Base-by-base conservation (phyloP, 2,888 invertebrate genomes). In the Thelaira solivaga region DNA sequence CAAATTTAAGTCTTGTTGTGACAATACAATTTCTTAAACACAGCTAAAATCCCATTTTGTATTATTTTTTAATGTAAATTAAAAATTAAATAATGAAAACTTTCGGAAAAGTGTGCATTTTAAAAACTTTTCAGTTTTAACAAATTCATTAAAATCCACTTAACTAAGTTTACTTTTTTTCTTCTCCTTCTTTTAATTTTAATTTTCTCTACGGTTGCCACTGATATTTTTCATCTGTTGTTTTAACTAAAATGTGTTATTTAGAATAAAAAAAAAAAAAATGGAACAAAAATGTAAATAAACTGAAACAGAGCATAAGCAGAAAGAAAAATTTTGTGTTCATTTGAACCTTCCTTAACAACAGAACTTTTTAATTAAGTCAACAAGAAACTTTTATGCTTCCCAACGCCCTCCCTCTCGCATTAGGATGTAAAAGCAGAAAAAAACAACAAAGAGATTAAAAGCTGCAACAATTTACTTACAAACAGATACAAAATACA, bases 351-450 rank as follows among this genome's bases (percentile, higher is more conserved):
- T 64, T 39, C 51, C 26, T 43, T 51, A 59, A 61, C 24, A 78
- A 64, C 67, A 64, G 61, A 78, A 78, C 73, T 78, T 78, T 78
- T 78, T 74, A 78, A 78, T 78, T 78, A 78, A 78, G 78, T 78
- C 78, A 78, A 69, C 69, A 69, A 43, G 16, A 61, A 78, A 77
- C 47, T 78, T 74, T 69, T 62, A 31, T 61, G 49, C 73, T 43
- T n/a, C n/a, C n/a, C n/a, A n/a, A n/a, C n/a, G 67, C 49, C 62
- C 16, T 13, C 36, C 13, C 4, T 34, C 26, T 47, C 34, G 51
- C 45, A 59, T 43, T 45, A 74, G 45, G n/a, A 20, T 10, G 18
- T 7, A 41, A 18, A 36, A 2, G 6, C 26, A 62, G 57, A 49
- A 64, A 36, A 26, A 34, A 45, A 36, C 29, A 55, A 2, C 29